Base-by-base conservation (phyloP, 2,113 vertebrate species). In the Dasypus novemcinctus region DNA sequence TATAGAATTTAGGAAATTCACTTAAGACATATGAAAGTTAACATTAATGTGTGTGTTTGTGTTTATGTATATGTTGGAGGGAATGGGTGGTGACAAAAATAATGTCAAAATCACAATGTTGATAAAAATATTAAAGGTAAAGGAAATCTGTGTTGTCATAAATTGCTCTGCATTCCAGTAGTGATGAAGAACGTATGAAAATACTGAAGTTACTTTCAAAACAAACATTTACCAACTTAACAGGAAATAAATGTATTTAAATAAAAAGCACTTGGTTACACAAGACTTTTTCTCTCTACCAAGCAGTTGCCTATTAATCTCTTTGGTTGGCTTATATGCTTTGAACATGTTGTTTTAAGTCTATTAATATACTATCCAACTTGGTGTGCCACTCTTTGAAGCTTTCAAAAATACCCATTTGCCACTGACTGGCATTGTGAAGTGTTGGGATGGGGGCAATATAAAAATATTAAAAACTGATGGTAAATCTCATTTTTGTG, bases 181-280 rank as follows among this genome's bases (percentile, higher is more conserved):
- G 10, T 85, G 54, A 92, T 90, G 87, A 93, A 90, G 15, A 11
- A n/a, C 86, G 74, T 61, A 4, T 57, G 43, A 75, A 86, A 91
- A 72, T 20, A 31, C 43, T 14, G 61, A 72, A 17, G 36, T 94
- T 90, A 92, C 71, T 90, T 95, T 90, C 52, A 93, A 97, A 93
- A 95, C 90, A 96, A 95, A 94, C 83, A 91, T 85, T 96, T 95
- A 86, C 54, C 81, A 85, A n/a, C 54, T 90, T 95, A 92, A 92
- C 78, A 75, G 95, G 92, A 97, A 96, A 85, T 94, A 64, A 81
- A 31, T 85, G 15, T 71, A 46, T 95, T 92, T 94, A 2, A 93
- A 66, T 80, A 71, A 94, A 92, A 96, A 54, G 31, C 52, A 52
- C 23, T 76, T 82, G 92, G 8, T 90, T 96, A 17, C 33, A 68